phyloP scores from a whole-genome alignment of 2,797 vertebrate species.

The Cyclopterus lumpus region DNA sequence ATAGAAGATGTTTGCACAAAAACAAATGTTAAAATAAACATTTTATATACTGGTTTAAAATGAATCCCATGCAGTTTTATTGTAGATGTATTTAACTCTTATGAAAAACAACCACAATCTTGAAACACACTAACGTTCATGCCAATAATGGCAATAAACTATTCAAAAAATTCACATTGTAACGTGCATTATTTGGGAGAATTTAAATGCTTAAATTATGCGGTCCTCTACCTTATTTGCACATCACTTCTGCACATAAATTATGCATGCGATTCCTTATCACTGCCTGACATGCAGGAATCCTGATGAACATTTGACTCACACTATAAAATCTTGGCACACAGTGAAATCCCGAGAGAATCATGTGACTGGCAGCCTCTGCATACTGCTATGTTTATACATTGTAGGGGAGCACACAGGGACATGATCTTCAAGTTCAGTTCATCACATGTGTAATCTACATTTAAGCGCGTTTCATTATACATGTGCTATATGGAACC shows the following conservation, averaged over 20 bases:
- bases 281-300: slow-evolving; percentile 19
- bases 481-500: background rate
- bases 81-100: background rate
- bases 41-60: background rate
- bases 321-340: slow-evolving; percentile 10
- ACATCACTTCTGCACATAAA: slow-evolving; percentile 31
- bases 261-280: slow-evolving; percentile 32
- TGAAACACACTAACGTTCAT: background rate
- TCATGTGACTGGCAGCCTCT: background rate
- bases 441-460: background rate
- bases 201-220: slow-evolving; percentile 18
- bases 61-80: background rate
- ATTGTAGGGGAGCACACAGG: background rate
- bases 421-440: slow-evolving; percentile 10
- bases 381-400: background rate
- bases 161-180: background rate
- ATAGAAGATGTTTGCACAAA: background rate
- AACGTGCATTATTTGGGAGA: background rate
- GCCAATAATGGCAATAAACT: slow-evolving; percentile 1
- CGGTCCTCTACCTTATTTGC: background rate
- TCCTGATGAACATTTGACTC: slow-evolving; percentile 26
- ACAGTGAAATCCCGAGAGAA: background rate
- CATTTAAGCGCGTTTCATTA: background rate
- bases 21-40: background rate
- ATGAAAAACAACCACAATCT: background rate